These are phyloP conservation scores for Dendrolimus kikuchii DNA, from an alignment of 1,140 invertebrate genomes.

Conservation along the genomic window DNA sequence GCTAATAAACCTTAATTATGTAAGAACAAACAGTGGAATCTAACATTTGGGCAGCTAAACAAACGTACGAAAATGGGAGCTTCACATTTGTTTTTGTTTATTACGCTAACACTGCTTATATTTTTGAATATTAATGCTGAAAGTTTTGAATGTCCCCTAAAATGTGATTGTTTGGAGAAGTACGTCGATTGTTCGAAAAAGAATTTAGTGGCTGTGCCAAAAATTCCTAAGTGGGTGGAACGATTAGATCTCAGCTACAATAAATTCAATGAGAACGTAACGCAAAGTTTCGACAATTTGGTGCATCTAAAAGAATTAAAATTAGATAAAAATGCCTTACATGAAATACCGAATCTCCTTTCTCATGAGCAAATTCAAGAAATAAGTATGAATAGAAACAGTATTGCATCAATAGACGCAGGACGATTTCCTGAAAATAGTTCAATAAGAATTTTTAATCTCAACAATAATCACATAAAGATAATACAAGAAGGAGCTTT, in stretches of 20 bases:
- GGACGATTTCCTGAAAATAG: slow-evolving; percentile 75
- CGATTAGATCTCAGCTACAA: slow-evolving; percentile 73
- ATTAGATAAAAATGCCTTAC: slow-evolving; percentile 69
- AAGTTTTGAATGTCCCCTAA: slow-evolving; percentile 70
- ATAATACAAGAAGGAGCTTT: slow-evolving; percentile 79
- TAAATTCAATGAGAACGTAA: slow-evolving; percentile 50
- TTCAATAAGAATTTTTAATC: slow-evolving; percentile 60
- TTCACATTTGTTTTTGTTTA: slow-evolving; percentile 56
- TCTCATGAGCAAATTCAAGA: slow-evolving; percentile 62
- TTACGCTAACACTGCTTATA: slow-evolving; percentile 39
- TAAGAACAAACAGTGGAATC: slow-evolving; percentile 47
- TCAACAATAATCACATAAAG: slow-evolving; percentile 84
- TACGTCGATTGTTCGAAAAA: slow-evolving; percentile 75
- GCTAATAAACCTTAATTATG: slow-evolving; percentile 44
- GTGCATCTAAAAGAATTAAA: slow-evolving; percentile 65
- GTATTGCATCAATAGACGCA: slow-evolving; percentile 74
- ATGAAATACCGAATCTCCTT: slow-evolving; percentile 64
- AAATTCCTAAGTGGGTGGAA: slow-evolving; percentile 75
- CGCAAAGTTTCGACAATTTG: slow-evolving; percentile 44
- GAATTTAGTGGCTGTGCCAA: slow-evolving; percentile 73
- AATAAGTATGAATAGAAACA: slow-evolving; percentile 76
- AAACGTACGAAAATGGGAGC: slow-evolving; percentile 66
- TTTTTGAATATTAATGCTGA: slow-evolving; percentile 48
- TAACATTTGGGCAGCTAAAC: slow-evolving; percentile 37
- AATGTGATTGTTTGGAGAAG: slow-evolving; percentile 73